A percentile compares a stretch with the other conserved stretches of the same genome.
Evolutionary conservation across 92 coral and sea anemone genomes (phyloP).

Genomic region (Anthopleura xanthogrammica): DNA sequence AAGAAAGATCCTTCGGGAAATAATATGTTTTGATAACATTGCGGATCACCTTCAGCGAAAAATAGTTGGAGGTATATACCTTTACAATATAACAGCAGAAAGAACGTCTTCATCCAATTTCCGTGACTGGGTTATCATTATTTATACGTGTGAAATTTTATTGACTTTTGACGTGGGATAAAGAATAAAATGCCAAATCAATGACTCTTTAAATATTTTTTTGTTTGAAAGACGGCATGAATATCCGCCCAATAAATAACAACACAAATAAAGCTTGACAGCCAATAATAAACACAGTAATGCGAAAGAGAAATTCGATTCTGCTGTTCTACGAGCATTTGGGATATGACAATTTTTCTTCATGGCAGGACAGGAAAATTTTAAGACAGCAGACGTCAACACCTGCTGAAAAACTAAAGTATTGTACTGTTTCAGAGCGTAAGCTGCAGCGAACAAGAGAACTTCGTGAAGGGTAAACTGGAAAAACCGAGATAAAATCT

Average conservation of each 20-base stretch:
- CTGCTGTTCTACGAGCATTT: background rate
- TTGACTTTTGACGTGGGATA: background rate
- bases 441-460: too few species aligned
- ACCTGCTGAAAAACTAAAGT: slow-evolving; percentile 11
- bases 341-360: background rate
- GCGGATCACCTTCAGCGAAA: background rate
- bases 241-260: background rate
- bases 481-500: slow-evolving; percentile 13
- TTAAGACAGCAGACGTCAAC: background rate
- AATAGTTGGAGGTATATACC: background rate
- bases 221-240: background rate
- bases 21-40: background rate
- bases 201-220: background rate
- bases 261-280: slow-evolving; percentile 1
- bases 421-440: background rate
- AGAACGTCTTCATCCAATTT: background rate
- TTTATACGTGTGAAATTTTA: background rate
- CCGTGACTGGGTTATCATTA: background rate
- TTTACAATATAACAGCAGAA: too few species aligned
- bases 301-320: background rate
- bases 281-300: background rate
- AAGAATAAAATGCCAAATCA: background rate
- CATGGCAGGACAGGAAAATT: background rate
- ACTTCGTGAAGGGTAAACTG: background rate
- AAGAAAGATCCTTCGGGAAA: background rate